These are phyloP conservation scores for Eubasilissa splendida DNA, from an alignment of 2,888 invertebrate species.

Conservation along the genomic window DNA sequence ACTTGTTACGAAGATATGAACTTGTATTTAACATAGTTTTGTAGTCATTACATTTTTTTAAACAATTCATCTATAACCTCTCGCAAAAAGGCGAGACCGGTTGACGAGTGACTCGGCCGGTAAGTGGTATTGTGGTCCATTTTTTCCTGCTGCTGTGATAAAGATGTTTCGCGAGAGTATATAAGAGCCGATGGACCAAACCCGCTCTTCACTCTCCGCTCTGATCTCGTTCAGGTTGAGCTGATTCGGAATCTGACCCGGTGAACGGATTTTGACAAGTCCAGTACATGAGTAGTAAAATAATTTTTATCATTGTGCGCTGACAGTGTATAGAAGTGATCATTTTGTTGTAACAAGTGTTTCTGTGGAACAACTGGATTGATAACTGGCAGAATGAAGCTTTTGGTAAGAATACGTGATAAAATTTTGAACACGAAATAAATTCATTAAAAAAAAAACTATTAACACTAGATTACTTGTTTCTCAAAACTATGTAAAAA, in stretches of 20 bases:
- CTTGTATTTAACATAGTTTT: too few relatives aligned
- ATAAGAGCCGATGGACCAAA: conserved; percentile 22
- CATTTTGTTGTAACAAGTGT: conserved; percentile 5
- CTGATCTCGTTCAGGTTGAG: conserved; percentile 30
- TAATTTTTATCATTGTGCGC: too few relatives aligned
- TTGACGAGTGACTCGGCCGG: not conserved
- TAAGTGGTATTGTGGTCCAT: not conserved
- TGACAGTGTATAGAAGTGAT: not conserved
- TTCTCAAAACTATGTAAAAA: too few relatives aligned
- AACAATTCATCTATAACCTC: not conserved
- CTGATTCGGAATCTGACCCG: not conserved
- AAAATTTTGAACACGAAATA: too few relatives aligned
- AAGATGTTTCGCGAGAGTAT: conserved; percentile 31
- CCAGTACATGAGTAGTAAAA: too few relatives aligned
- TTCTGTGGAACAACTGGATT: conserved; percentile 20
- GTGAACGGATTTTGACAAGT: not conserved
- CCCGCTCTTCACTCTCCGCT: conserved; percentile 18
- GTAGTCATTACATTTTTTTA: not conserved
- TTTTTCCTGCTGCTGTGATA: conserved; percentile 19
- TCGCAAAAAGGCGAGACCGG: too few relatives aligned
- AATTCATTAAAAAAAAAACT: too few relatives aligned
- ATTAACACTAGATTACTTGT: too few relatives aligned
- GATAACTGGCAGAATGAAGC: not conserved
- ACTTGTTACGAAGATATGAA: too few relatives aligned
- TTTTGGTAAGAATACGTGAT: conserved; percentile 18